These are phyloP conservation scores for Sebastolobus alascanus DNA, from an alignment of 2,797 vertebrate genomes.

Conservation along the genomic window DNA sequence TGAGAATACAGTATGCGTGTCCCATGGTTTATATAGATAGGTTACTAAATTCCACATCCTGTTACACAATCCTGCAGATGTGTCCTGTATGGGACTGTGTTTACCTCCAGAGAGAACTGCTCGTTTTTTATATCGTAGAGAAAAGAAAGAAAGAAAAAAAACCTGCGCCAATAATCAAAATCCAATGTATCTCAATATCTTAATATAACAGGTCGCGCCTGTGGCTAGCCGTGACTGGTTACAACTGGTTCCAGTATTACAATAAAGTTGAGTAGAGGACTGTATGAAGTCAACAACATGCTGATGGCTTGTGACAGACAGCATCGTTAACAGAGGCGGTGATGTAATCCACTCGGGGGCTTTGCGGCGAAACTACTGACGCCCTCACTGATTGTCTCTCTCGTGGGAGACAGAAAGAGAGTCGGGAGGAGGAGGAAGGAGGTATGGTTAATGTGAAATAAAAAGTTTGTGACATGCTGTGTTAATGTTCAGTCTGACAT, in stretches of 20 bases:
- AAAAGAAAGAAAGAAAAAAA: slow-evolving; percentile 22
- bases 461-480: slow-evolving; percentile 40
- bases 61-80: slow-evolving; percentile 70
- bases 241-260: slow-evolving; percentile 60
- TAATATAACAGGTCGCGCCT: slow-evolving; percentile 32
- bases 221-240: slow-evolving; percentile 43
- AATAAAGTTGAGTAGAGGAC: slow-evolving; percentile 54
- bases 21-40: slow-evolving; percentile 50
- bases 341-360: slow-evolving; percentile 77
- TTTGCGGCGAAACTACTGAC: slow-evolving; percentile 73
- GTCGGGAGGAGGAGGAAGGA: not conserved
- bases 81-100: slow-evolving; percentile 41
- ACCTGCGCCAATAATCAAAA: slow-evolving; percentile 23
- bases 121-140: slow-evolving; percentile 14
- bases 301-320: slow-evolving; percentile 71
- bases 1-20: slow-evolving; percentile 39
- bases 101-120: slow-evolving; percentile 28
- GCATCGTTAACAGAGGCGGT: slow-evolving; percentile 61
- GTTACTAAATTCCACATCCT: slow-evolving; percentile 65
- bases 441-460: slow-evolving; percentile 53
- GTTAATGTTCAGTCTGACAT: slow-evolving; percentile 29
- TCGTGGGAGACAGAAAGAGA: slow-evolving; percentile 52
- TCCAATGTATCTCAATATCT: slow-evolving; percentile 10
- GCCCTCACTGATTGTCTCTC: slow-evolving; percentile 70
- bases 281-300: slow-evolving; percentile 65